Evolutionary conservation across 2,888 invertebrate genomes (phyloP), one percentile per base, ranked within the genome.

Genomic region (Copidosoma aretas): DNA sequence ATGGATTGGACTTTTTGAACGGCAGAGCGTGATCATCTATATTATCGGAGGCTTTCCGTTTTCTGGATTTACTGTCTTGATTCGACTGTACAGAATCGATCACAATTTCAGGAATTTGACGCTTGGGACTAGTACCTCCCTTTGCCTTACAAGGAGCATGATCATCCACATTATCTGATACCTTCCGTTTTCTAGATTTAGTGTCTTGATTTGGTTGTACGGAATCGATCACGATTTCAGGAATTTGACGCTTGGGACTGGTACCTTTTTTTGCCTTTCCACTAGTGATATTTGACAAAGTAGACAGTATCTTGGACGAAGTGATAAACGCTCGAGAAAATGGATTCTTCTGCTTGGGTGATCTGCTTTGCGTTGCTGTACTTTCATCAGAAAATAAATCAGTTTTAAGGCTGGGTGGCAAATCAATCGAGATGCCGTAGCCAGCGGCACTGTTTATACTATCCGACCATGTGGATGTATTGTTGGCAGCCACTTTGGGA

Each of bases 251-350:
- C 49, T 53, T 69, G 4, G 52, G 32, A 32, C 32, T 32, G 59
- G 58, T 54, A 24, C 19, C 72, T n/a, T 17, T 12, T 32, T 75
- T 78, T 10, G 76, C 22, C 56, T 78, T 78, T 12, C 79, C 77
- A 41, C 77, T 77, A 0, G 83, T 81, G 41, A 84, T 77, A 65
- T 70, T 81, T 0, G 82, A 79, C 17, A 84, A 77, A 2, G 83
- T 82, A 67, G 82, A 80, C 12, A 84, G 75, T 41, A 84, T 82
- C 53, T 78, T 75, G 3, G 82, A 81, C 0, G 83, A 82, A 22
- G 83, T 82, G 21, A 81, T 70, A 66, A 84, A 81, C 24, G 82
- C 77, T 19, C 75, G 74, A 0, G 83, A 82, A 10, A 81, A 53
- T 3, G 77, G 71, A 39, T 72, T 76, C 12, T 72, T 53, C 1